A percentile compares a stretch with the other conserved stretches of the same genome.
These are phyloP conservation scores for Anableps anableps DNA, from an alignment of 2,797 vertebrate genomes.

Conservation along the genomic window DNA sequence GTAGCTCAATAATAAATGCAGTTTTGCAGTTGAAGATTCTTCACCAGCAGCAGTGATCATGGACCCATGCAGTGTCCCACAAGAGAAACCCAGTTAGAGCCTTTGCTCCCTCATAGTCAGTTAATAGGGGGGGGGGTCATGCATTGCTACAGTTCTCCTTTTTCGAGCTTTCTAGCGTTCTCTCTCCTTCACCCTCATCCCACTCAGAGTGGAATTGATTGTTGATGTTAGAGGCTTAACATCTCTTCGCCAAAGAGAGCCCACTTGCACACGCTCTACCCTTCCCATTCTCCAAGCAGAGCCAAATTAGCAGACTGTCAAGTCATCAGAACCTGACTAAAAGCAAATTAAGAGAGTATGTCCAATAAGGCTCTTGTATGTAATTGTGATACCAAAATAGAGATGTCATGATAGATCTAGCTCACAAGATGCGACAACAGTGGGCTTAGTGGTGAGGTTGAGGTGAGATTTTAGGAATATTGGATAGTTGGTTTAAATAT, in stretches of 20 bases:
- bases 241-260: conserved; percentile 68
- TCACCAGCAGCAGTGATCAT: conserved; percentile 39
- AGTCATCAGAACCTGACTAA: conserved; percentile 45
- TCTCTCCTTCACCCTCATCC: conserved; percentile 35
- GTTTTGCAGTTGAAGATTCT: conserved; percentile 42
- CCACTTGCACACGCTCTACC: conserved; percentile 30
- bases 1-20: conserved; percentile 47
- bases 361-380: neutral
- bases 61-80: conserved; percentile 65
- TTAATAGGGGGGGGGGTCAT: conserved; percentile 76
- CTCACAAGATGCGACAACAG: neutral
- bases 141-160: conserved; percentile 50
- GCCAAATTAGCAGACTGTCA: conserved; percentile 69
- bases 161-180: conserved; percentile 42
- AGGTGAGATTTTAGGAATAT: neutral
- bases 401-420: neutral
- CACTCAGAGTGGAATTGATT: conserved; percentile 74
- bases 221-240: conserved; percentile 77
- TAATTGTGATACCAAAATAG: neutral
- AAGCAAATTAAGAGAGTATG: neutral
- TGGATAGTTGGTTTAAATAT: no score
- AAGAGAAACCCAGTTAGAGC: conserved; percentile 71
- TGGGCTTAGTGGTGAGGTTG: neutral
- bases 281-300: conserved; percentile 28
- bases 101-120: conserved; percentile 65